Conservation (phyloP, 2,797 vertebrate genomes). For the Parauchenoglanis ngamensis region DNA sequence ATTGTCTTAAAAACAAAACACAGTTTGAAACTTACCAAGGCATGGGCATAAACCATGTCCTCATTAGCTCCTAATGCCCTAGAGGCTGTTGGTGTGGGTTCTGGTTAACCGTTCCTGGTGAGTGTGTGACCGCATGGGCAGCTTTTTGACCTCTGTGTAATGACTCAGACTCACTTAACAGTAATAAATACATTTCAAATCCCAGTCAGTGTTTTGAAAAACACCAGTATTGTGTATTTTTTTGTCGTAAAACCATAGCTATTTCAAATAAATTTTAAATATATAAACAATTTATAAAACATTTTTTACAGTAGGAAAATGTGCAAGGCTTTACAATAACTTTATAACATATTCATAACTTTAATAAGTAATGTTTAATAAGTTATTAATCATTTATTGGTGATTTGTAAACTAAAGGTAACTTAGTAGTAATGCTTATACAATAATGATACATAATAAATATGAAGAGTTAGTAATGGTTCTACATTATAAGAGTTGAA, state of each 20-base stretch:
- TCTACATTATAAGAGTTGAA: background rate
- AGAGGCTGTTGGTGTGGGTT: conserved; percentile 11
- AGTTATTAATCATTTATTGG: background rate
- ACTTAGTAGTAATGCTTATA: background rate
- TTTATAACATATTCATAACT: background rate
- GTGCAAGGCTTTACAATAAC: background rate
- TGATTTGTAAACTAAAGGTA: background rate
- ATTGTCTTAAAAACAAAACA: conserved; percentile 15
- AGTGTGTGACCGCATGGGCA: conserved; percentile 58
- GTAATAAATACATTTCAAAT: conserved; percentile 53
- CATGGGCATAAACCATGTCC: conserved; percentile 30
- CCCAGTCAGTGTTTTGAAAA: background rate
- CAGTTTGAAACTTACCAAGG: background rate
- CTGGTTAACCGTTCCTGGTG: conserved; percentile 36
- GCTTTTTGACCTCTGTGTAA: conserved; percentile 61
- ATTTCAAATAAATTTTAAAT: background rate
- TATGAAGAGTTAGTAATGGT: background rate
- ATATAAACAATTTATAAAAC: background rate
- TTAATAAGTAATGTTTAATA: background rate
- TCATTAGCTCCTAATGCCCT: conserved; percentile 41
- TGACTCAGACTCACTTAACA: conserved; percentile 46
- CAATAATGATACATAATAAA: background rate
- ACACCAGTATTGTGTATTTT: background rate
- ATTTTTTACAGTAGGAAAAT: background rate
- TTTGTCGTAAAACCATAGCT: background rate